Base-by-base conservation (phyloP, 2,797 vertebrate genomes). In the Psittacula echo region DNA sequence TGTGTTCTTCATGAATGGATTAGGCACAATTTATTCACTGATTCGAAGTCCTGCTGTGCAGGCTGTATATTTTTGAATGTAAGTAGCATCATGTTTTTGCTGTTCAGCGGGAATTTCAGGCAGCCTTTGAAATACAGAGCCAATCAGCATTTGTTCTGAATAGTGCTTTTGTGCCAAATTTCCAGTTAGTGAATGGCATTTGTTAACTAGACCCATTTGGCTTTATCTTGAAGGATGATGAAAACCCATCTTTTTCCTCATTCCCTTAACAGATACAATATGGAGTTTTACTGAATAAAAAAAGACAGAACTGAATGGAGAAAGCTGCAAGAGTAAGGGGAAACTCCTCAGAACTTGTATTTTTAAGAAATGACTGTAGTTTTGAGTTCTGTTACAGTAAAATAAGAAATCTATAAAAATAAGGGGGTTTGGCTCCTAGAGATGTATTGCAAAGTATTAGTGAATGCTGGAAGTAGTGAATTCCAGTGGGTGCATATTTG, bases 111-210 rank as follows among this genome's bases (percentile, higher is more conserved):
- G 93, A 95, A 91, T 93, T 96, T 94, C 80, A 84, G 83, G 48
- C 93, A 89, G 88, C 80, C 82, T 87, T 95, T 97, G 89, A 94
- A 97, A 97, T 85, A 93, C 26, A 5, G 93, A 93, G 83, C 88
- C 81, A 91, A 89, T 96, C 68, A 94, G 54, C 56, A 65, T 71
- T 90, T 91, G 50, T 81, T 96, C 85, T 56, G 97, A 96, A 92
- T 87, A 80, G 61, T 17, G 42, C 87, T 88, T 93, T 93, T 89
- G 72, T 82, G 73, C 65, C 95, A 95, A 85, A 92, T 97, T 92
- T 97, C 56, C 61, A 95, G 10, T 94, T 96, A 94, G 53, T 87
- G 79, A 94, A 89, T 87, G 77, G 72, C 56, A 60, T 76, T 95
- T 96, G 94, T 93, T 95, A 95, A 80, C 86, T 95, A 82, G 51